Evolutionary conservation across 2,888 invertebrate species (phyloP).

Genomic region (Diplazon laetatorius): DNA sequence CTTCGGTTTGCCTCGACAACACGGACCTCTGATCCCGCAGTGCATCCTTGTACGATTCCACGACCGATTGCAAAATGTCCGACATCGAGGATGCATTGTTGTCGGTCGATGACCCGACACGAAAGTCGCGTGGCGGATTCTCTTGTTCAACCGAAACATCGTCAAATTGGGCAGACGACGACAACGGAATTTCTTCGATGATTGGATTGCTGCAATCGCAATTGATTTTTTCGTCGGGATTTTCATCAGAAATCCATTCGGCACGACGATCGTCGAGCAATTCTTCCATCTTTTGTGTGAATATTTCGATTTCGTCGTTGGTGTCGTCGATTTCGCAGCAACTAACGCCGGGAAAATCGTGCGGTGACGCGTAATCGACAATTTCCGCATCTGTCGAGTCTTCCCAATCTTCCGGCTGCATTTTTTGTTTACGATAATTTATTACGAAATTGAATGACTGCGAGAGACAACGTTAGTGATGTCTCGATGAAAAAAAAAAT

Average conservation of each 20-base stretch:
- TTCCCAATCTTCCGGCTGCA: not conserved
- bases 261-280: not conserved
- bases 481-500: not conserved
- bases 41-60: slow-evolving; percentile 51
- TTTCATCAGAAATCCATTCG: slow-evolving; percentile 11
- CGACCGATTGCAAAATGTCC: slow-evolving; percentile 37
- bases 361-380: not conserved
- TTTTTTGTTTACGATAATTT: not conserved
- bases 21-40: slow-evolving; percentile 48
- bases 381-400: not conserved
- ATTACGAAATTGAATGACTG: not conserved
- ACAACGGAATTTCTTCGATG: not conserved
- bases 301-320: not conserved
- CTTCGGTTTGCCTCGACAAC: slow-evolving; percentile 43
- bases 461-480: not conserved
- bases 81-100: slow-evolving; percentile 25
- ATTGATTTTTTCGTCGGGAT: not conserved
- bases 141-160: not conserved
- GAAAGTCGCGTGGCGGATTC: slow-evolving; percentile 1
- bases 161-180: not conserved
- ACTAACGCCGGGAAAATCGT: not conserved
- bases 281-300: slow-evolving; percentile 7
- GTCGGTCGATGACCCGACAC: slow-evolving; percentile 13
- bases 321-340: not conserved
- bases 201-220: not conserved